phyloP scores from a whole-genome alignment of 2,113 vertebrate species.

The Capreolus pygargus region DNA sequence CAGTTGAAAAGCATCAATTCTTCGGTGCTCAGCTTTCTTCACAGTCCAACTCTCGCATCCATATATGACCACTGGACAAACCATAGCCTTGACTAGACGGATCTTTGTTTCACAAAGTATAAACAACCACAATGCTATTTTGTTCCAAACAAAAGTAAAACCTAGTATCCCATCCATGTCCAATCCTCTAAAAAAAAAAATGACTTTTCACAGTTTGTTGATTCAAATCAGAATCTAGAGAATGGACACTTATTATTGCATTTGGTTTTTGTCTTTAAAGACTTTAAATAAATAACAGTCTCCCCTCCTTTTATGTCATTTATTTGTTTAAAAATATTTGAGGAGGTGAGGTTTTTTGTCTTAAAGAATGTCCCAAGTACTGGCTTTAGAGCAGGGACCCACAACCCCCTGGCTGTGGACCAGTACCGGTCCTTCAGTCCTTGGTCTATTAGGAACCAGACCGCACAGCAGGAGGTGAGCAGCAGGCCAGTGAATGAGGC shows the following conservation, averaged over 20 bases:
- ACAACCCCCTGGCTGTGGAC: background rate
- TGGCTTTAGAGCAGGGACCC: background rate
- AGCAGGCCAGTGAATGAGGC: background rate
- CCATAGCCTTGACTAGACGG: too few species aligned
- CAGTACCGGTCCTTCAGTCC: fast-evolving
- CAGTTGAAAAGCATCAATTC: too few species aligned
- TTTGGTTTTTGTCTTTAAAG: background rate
- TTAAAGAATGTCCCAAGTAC: background rate
- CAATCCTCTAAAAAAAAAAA: background rate
- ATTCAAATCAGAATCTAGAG: background rate
- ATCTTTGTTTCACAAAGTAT: background rate
- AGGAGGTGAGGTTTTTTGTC: background rate
- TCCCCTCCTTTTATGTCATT: background rate
- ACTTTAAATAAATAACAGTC: background rate
- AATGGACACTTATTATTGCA: background rate
- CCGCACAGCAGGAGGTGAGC: background rate
- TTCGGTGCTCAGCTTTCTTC: too few species aligned
- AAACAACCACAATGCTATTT: background rate
- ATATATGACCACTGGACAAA: too few species aligned
- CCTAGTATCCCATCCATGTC: background rate
- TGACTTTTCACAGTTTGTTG: background rate
- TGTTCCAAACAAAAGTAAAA: background rate
- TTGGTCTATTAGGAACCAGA: background rate
- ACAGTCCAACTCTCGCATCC: too few species aligned
- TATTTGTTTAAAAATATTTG: background rate